phyloP scores from a whole-genome alignment of 2,888 invertebrate genomes.

The Stenodema calcarata region DNA sequence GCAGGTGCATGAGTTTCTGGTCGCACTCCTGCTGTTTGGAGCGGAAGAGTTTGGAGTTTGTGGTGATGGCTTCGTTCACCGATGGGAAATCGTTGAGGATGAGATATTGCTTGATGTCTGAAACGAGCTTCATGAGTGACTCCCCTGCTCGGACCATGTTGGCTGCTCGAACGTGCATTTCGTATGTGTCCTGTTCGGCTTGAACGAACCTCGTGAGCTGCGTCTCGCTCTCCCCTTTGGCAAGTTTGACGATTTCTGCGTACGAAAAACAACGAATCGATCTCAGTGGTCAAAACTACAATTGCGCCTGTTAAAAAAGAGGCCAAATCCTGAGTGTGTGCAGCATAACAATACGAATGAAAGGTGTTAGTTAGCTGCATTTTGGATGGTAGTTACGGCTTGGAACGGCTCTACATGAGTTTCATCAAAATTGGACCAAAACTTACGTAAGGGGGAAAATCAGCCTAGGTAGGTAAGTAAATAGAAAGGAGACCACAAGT shows the following conservation, averaged over 20 bases:
- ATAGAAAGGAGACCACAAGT: too few relatives aligned
- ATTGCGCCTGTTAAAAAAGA: too few relatives aligned
- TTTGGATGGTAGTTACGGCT: too few relatives aligned
- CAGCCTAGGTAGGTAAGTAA: too few relatives aligned
- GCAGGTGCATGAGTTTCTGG: constrained; percentile 85
- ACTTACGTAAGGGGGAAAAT: too few relatives aligned
- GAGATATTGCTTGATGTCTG: constrained; percentile 96
- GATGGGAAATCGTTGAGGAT: constrained; percentile 98
- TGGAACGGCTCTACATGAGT: too few relatives aligned
- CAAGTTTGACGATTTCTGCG: constrained; percentile 87
- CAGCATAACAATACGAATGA: too few relatives aligned
- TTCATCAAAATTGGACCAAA: too few relatives aligned
- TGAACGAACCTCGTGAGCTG: constrained; percentile 90
- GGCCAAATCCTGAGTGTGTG: too few relatives aligned
- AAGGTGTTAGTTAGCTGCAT: too few relatives aligned
- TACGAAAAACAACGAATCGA: constrained; percentile 55
- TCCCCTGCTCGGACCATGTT: constrained; percentile 97
- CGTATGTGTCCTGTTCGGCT: constrained; percentile 93
- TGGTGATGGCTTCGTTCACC: constrained; percentile 95
- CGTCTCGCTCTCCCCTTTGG: constrained; percentile 88
- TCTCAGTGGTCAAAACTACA: too few relatives aligned
- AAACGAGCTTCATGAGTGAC: constrained; percentile 94
- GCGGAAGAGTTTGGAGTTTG: constrained; percentile 87
- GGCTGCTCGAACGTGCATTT: constrained; percentile 95
- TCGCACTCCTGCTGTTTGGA: constrained; percentile 92